Percentiles rank a stretch among this genome's conserved stretches.
Conservation (phyloP, 2,113 vertebrate species). For the Pygathrix nemaeus region DNA sequence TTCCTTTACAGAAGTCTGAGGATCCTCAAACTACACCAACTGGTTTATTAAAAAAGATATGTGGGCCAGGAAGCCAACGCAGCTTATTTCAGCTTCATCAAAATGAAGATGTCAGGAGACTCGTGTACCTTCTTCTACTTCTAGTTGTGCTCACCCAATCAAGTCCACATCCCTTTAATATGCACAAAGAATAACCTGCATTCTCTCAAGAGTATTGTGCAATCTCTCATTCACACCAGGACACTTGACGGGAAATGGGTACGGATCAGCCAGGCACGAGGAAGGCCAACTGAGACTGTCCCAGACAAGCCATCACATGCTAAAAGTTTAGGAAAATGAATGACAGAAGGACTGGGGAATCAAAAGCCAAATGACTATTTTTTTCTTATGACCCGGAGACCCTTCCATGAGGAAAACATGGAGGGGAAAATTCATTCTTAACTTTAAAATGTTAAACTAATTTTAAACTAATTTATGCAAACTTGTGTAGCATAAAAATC, state of each 20-base stretch:
- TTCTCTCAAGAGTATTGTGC: rapidly evolving
- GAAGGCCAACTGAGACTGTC: not conserved
- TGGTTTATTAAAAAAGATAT: not conserved
- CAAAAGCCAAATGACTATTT: not conserved
- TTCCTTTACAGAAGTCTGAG: rapidly evolving
- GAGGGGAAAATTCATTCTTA: not conserved
- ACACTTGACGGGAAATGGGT: not conserved
- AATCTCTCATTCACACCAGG: not conserved
- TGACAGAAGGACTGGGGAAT: not conserved
- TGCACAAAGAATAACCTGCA: rapidly evolving
- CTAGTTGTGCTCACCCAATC: no score
- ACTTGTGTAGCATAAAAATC: not conserved
- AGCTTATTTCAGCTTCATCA: not conserved
- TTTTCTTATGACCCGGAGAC: not conserved
- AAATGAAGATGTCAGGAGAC: not conserved
- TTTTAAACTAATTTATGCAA: not conserved
- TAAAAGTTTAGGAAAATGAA: not conserved
- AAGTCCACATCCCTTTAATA: rapidly evolving
- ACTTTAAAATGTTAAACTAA: not conserved
- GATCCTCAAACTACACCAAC: not conserved
- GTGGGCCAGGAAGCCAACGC: not conserved
- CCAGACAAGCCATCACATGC: rapidly evolving
- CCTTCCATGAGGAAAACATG: not conserved
- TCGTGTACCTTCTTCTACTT: not conserved
- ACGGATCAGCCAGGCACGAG: rapidly evolving